phyloP scores from a whole-genome alignment of 2,888 invertebrate species.

The Smittia aterrima region DNA sequence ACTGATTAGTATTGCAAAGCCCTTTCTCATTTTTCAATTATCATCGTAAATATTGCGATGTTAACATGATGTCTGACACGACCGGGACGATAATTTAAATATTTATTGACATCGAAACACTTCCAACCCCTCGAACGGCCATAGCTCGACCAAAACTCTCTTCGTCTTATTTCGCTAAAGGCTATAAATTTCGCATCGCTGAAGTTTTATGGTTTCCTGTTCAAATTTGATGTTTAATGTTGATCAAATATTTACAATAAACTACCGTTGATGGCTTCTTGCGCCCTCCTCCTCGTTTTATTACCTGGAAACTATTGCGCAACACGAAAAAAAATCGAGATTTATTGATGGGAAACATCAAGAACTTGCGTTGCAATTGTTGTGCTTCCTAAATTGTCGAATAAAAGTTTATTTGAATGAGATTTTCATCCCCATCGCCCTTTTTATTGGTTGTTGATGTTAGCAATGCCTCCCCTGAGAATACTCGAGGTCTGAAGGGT shows the following conservation, averaged over 20 bases:
- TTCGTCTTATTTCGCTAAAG: neutral
- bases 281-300: neutral
- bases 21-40: neutral
- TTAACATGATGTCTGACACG: neutral
- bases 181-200: neutral
- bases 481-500: neutral
- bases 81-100: neutral
- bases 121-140: neutral
- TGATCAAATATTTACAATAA: conserved; percentile 9
- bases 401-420: conserved; percentile 19
- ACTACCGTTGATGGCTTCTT: neutral
- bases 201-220: conserved; percentile 10
- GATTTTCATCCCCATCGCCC: neutral
- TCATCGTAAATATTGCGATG: neutral
- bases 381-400: neutral
- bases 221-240: neutral
- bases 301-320: conserved; percentile 11
- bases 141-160: neutral
- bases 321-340: neutral
- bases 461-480: neutral
- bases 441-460: conserved; percentile 22
- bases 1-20: neutral
- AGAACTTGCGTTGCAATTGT: conserved; percentile 20
- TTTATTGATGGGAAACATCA: neutral
- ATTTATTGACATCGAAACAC: conserved; percentile 1